Base-by-base conservation (phyloP, 2,797 vertebrate genomes). In the Helarctos malayanus region DNA sequence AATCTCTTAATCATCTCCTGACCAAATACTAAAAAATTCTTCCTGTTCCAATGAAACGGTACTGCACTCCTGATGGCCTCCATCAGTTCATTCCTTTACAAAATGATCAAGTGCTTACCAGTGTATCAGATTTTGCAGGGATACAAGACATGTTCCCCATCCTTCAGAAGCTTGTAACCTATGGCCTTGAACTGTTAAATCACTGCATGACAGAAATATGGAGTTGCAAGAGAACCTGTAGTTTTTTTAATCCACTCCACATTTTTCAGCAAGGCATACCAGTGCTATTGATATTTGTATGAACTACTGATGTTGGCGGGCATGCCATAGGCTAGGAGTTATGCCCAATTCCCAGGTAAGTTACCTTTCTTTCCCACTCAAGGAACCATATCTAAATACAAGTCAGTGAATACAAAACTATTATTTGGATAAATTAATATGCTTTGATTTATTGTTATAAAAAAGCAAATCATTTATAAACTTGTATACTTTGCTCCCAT, bases 341-440 rank as follows among this genome's bases (percentile, higher is more conserved):
- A 56, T 5, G 2, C 35, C 8, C 9, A 47, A 16, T 71, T 84
- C 25, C 52, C 45, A 89, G 15, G 27, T 65, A 18, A 94, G 14
- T 61, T 82, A 16, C 27, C 49, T 76, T 86, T 54, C n/a, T 90
- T 78, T 75, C 23, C 56, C 63, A 75, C 35, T 68, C 41, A 69
- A 47, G 23, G 7, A 61, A 47, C 12, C 7, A 15, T 49, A 41
- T 18, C 27, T 79, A 82, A 89, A 86, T 61, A 23, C 68, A 94
- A 95, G 32, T 94, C 68, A 57, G 16, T 8, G 83, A 93, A 68
- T 6, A 49, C 4, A 89, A 82, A 96, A 84, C 47, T 80, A 61
- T 56, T 65, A 73, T 38, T 75, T 65, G 15, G n/a, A 86, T 41
- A 86, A 93, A 89, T 63, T 93, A n/a, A 87, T 68, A 6, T 56